Evolutionary conservation across 2,113 vertebrate species (phyloP), one percentile per base, ranked within the genome.

Genomic region (Thamnaconus septentrionalis): DNA sequence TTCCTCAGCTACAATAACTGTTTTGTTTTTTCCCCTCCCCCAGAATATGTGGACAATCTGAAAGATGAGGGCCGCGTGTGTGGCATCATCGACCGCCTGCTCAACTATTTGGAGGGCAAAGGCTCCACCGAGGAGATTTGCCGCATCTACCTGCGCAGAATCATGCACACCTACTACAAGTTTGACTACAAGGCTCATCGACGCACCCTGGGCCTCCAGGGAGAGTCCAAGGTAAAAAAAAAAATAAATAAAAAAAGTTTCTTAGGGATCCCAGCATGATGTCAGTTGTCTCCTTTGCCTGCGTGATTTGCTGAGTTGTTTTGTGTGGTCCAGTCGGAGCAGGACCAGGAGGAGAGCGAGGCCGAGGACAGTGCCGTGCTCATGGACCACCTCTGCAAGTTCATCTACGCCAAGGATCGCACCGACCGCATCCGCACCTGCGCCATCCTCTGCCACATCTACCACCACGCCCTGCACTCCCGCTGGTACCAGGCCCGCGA

Each of bases 101-200:
- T 96, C 58, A 64, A 62, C 60, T 97, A 95, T 85, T 76, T 97
- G 86, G 92, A 95, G 73, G 89, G 73, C 71, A 95, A 94, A 67
- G 95, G 95, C 57, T 91, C 84, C 71, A 94, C 94, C 0, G 95
- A 97, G 64, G 95, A 97, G 79, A 83, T 96, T 56, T 97, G 95
- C 69, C 91, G 95, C 0, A 56, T 94, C 45, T 95, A 94, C 79
- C 69, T 96, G 49, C 91, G 93, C 49, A 89, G 94, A 64, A 94
- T 96, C 66, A 94, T 96, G 85, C 95, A 96, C 89, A 95, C 94
- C 3, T 97, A 95, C 75, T 97, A 97, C 84, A 97, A 97, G 85
- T 96, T 97, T 53, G 95, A 96, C 85, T 97, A 96, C 81, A 96
- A 96, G 82, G 93, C 95, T 39, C 94, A 95, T 57, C 90, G 93